A percentile compares a stretch with the other conserved stretches of the same genome.
Conservation (phyloP, 2,797 vertebrate species). For the Benthosema pterotum region DNA sequence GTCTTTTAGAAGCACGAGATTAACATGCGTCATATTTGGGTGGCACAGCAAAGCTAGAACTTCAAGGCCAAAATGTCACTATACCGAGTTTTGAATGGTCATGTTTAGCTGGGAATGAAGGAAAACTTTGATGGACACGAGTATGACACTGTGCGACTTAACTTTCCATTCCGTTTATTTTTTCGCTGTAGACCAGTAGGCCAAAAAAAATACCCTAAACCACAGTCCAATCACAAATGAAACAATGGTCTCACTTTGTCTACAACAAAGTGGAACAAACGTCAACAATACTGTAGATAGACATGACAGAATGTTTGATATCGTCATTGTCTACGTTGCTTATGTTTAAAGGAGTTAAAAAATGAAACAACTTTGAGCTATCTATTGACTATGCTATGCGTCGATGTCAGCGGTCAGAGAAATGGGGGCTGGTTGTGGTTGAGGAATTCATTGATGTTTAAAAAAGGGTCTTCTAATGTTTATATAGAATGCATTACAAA, state of each 20-base stretch:
- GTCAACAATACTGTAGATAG: slow-evolving; percentile 69
- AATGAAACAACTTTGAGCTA: slow-evolving; percentile 42
- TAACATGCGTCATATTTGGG: not conserved
- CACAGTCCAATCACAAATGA: slow-evolving; percentile 24
- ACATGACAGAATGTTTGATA: slow-evolving; percentile 71
- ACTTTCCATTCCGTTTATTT: slow-evolving; percentile 13
- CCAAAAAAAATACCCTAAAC: slow-evolving; percentile 10
- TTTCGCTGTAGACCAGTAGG: slow-evolving; percentile 55
- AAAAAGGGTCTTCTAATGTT: not conserved
- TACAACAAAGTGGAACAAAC: slow-evolving; percentile 40
- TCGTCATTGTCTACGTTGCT: slow-evolving; percentile 53
- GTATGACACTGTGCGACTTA: not conserved
- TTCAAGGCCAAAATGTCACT: not conserved
- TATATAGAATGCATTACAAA: slow-evolving; percentile 34
- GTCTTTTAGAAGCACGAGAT: not conserved
- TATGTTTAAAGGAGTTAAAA: slow-evolving; percentile 43
- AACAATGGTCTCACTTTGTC: slow-evolving; percentile 70
- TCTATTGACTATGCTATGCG: slow-evolving; percentile 62
- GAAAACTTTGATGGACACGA: too few relatives aligned
- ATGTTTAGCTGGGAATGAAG: not conserved
- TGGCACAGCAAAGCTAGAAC: not conserved
- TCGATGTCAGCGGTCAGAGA: slow-evolving; percentile 36
- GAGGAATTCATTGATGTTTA: slow-evolving; percentile 21
- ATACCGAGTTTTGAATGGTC: not conserved
- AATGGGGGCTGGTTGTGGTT: slow-evolving; percentile 31